Evolutionary conservation across 1,140 invertebrate species (phyloP).

Genomic region (Drosophila truncata): DNA sequence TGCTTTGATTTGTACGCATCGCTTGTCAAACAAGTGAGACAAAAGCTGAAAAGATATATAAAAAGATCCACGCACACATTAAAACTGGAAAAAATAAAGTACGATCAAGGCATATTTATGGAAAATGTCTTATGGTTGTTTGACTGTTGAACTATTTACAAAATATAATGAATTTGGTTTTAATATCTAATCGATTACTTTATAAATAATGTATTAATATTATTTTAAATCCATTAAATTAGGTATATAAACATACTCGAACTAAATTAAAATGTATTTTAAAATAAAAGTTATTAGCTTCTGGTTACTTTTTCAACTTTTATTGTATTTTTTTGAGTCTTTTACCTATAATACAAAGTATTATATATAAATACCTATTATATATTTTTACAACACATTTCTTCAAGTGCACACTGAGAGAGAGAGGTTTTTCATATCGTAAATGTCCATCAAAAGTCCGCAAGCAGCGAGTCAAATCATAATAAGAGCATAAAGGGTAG

Average conservation of each 20-base stretch:
- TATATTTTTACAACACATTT: neutral
- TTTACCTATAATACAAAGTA: neutral
- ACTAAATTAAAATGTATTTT: neutral
- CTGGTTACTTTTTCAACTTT: fast-evolving
- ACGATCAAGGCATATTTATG: too few relatives aligned
- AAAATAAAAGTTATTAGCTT: neutral
- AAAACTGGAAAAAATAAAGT: conserved; percentile 4
- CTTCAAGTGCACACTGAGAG: conserved; percentile 1
- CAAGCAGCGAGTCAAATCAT: conserved; percentile 65
- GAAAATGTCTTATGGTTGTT: too few relatives aligned
- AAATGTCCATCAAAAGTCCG: conserved; percentile 69
- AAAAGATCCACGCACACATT: conserved; percentile 32
- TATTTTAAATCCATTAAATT: neutral
- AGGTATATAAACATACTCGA: neutral
- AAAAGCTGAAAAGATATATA: conserved; percentile 49
- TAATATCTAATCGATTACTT: neutral
- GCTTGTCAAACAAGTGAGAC: conserved; percentile 81
- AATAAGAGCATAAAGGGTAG: conserved; percentile 82
- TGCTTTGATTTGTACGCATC: conserved; percentile 84
- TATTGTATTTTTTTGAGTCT: neutral
- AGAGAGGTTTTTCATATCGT: conserved; percentile 61
- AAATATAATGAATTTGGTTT: neutral
- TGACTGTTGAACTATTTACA: too few relatives aligned
- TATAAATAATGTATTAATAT: neutral
- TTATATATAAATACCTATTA: neutral